Evolutionary conservation across 2,113 vertebrate genomes (phyloP), one percentile per base, ranked within the genome.

Genomic region (Ellobius talpinus): DNA sequence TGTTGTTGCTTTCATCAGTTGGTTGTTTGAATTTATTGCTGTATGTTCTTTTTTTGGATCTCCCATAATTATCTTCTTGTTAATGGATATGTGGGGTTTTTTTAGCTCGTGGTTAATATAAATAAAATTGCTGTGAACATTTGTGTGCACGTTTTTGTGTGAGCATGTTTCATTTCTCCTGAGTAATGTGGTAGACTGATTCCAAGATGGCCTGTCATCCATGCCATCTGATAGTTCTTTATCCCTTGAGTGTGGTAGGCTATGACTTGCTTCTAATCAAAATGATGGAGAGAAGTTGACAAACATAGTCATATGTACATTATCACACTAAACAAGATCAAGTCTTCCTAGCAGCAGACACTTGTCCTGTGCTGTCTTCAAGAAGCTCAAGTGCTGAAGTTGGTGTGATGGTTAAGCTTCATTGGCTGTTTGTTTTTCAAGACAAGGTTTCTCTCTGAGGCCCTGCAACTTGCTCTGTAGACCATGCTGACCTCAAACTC

Each of bases 1-100:
- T 85, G 47, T 55, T 70, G 33, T 68, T 73, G 66, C 36, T 84
- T 78, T 7, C 33, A 58, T 87, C 82, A 91, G 19, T 26, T 91
- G 78, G 31, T 82, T 68, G 17, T 90, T 81, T 91, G 29, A 55
- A 92, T 95, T 76, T 89, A 78, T 94, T 91, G 29, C n/a, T 90
- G 31, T 52, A 1, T 52, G 8, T 79, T 74, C 45, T 58, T 45
- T 77, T 90, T 16, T 85, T 93, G 14, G 72, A 61, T 88, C 91
- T 76, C 82, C 33, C 4, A 87, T 16, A 91, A 47, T 84, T 78
- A 89, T 89, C 63, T 73, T 78, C 29, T 55, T 85, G 1, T 63
- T 96, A 88, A 86, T 89, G 24, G 50, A 61, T 89, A 89, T 78
- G 39, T 96, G 47, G 65, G 23, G 36, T 24, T 81, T 85, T 85